A percentile compares a stretch with the other conserved stretches of the same genome.
Evolutionary conservation across 2,888 invertebrate species (phyloP).

Genomic region (Diadromus collaris): DNA sequence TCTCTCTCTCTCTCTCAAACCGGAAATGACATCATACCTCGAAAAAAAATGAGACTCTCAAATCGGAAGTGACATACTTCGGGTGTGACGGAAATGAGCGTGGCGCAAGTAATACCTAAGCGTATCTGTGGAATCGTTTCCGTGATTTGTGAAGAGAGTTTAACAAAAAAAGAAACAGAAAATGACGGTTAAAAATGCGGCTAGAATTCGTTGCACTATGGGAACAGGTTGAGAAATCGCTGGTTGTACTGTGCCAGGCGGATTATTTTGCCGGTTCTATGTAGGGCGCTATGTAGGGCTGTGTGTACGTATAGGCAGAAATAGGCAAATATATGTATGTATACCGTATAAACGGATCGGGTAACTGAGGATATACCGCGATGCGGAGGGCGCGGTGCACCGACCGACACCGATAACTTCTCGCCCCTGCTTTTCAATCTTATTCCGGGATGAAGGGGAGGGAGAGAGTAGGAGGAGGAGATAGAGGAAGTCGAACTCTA

Average conservation of each 20-base stretch:
- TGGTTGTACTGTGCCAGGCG: not conserved
- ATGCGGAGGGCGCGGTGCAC: slow-evolving; percentile 44
- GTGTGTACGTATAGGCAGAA: slow-evolving; percentile 4
- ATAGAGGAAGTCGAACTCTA: slow-evolving; percentile 50
- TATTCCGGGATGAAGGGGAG: slow-evolving; percentile 43
- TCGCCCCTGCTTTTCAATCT: slow-evolving; percentile 56
- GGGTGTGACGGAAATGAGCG: no score
- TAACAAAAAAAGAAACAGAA: not conserved
- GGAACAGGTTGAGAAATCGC: not conserved
- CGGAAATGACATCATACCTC: no score
- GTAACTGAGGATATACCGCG: slow-evolving; percentile 43
- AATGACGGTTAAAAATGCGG: not conserved
- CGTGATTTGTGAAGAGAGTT: not conserved
- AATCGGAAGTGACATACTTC: no score
- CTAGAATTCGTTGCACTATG: not conserved
- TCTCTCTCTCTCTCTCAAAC: no score
- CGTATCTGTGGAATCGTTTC: no score
- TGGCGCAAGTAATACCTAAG: no score
- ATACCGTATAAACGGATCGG: slow-evolving; percentile 38
- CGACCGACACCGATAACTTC: slow-evolving; percentile 57
- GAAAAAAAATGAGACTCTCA: no score
- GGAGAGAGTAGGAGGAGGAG: not conserved
- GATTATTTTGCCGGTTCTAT: not conserved
- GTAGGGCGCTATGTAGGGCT: no score
- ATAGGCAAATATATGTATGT: slow-evolving; percentile 30